Evolutionary conservation across 2,797 vertebrate species (phyloP), one percentile per base, ranked within the genome.

Genomic region (Gadopsis marmoratus): DNA sequence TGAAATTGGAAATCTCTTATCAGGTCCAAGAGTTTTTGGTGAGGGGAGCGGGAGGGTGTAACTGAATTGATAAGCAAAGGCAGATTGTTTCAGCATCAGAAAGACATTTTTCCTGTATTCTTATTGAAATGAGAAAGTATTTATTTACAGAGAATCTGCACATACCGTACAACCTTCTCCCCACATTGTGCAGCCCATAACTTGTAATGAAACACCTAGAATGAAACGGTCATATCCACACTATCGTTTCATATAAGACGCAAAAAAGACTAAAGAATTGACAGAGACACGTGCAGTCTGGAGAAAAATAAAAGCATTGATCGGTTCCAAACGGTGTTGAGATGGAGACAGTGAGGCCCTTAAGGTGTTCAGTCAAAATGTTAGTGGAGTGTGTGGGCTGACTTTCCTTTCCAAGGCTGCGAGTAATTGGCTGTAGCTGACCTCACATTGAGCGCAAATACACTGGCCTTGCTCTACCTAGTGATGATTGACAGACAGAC

Each of bases 1-100:
- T 79, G 71, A 92, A 90, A 95, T 86, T 90, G 87, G 91, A 91
- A 92, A 83, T 88, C 70, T 88, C 74, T 85, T 74, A 71, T 86
- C 62, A 78, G 75, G 77, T 87, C 79, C 23, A 58, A 47, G 63
- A 50, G 10, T 62, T 78, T 84, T 73, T 74, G 39, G 39, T 4
- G 29, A 59, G 16, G 33, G 10, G 29, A 17, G 47, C 19, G 55
- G 12, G 71, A 76, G 21, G 35, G 41, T 72, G 11, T 7, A 47
- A 71, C 67, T 29, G 53, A 43, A 69, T 43, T 60, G 53, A 85
- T 76, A 81, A 58, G 41, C 71, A 37, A 80, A 61, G 69, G 54
- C 47, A 62, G 43, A 70, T 71, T 72, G 62, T 55, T 31, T 71
- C 71, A 59, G 71, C 31, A 74, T 84, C 33, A 70, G 65, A 65